Evolutionary conservation across 2,797 vertebrate species (phyloP).

Genomic region (Babyrousa celebensis): DNA sequence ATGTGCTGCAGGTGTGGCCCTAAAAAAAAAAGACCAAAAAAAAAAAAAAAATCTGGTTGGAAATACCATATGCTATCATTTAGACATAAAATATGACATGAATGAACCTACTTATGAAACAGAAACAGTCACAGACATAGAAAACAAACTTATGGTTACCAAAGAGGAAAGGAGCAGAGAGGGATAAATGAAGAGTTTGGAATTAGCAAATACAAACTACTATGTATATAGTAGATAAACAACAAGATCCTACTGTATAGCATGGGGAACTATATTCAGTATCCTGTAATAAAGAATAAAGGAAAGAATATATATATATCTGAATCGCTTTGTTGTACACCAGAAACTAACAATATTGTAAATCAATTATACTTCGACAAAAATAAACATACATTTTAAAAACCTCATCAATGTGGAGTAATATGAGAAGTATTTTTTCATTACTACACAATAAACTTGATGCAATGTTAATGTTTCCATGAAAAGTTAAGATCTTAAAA

Average conservation of each 20-base stretch:
- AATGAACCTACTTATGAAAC: neutral
- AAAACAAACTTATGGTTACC: neutral
- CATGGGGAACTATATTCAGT: neutral
- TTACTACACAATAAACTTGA: neutral
- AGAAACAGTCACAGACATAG: neutral
- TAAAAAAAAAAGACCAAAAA: neutral
- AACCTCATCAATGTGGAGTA: neutral
- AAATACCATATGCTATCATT: neutral
- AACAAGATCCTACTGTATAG: neutral
- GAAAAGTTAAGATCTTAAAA: neutral
- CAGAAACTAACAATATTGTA: no score
- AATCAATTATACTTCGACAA: no score
- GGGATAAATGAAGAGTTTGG: neutral
- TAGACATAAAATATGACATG: neutral
- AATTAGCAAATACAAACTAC: neutral
- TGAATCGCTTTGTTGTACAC: no score
- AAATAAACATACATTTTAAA: no score
- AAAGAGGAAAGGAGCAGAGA: neutral
- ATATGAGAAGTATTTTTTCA: neutral
- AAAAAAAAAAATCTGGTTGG: neutral
- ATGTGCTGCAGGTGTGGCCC: no score
- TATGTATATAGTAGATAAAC: neutral
- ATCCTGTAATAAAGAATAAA: no score
- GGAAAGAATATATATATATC: no score
- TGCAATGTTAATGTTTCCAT: neutral